phyloP scores from a whole-genome alignment of 2,888 invertebrate genomes.

The Rotaria macrura region DNA sequence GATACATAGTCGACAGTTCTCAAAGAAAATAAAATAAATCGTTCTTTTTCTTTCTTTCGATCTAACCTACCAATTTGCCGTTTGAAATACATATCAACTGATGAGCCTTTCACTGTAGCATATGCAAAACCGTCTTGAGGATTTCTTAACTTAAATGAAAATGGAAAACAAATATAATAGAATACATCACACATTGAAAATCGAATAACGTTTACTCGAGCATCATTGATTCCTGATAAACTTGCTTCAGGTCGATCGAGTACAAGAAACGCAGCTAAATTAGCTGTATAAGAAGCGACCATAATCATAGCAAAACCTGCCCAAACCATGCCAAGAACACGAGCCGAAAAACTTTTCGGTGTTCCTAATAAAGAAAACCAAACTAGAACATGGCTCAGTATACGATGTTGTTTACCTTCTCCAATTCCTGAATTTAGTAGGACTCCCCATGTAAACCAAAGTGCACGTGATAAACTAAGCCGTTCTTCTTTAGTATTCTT shows the following conservation, averaged over 20 bases:
- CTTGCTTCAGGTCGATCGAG: constrained; percentile 94
- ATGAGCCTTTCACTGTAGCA: constrained; percentile 91
- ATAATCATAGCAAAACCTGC: constrained; percentile 99
- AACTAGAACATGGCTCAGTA: background rate
- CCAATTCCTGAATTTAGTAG: constrained; percentile 95
- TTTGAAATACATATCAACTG: constrained; percentile 96
- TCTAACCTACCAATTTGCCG: constrained; percentile 62
- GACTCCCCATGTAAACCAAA: constrained; percentile 97
- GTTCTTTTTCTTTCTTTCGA: background rate
- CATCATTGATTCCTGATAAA: constrained; percentile 93
- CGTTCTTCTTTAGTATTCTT: constrained; percentile 71
- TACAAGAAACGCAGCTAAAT: constrained; percentile 95
- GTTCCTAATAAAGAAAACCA: constrained; percentile 59
- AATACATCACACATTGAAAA: background rate
- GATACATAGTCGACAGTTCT: constrained; percentile 94
- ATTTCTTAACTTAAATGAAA: constrained; percentile 68
- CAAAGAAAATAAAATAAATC: background rate
- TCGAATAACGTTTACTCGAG: constrained; percentile 62
- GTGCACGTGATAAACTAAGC: constrained; percentile 86
- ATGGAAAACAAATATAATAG: background rate
- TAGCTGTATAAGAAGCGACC: constrained; percentile 97
- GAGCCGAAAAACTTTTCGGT: constrained; percentile 88
- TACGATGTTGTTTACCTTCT: constrained; percentile 61
- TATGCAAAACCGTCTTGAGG: constrained; percentile 98
- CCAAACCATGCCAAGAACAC: constrained; percentile 98